Base-by-base conservation (phyloP, 2,797 vertebrate species). In the Enteromius unitaeniatus region DNA sequence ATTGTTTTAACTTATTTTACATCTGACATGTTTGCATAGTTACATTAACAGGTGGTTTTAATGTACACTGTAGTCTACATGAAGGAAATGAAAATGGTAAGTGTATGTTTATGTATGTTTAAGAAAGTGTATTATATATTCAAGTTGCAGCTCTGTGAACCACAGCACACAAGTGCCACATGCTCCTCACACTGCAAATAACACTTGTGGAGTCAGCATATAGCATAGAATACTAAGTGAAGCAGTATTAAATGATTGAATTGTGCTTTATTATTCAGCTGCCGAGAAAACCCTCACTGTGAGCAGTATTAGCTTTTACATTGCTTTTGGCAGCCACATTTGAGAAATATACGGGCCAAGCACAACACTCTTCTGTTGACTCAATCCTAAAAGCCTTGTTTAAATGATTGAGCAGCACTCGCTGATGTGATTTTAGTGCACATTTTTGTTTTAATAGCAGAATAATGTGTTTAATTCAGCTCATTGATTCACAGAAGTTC, bases 311-410 rank as follows among this genome's bases (percentile, higher is more conserved):
- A 11, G 21, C 70, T 76, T 82, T 82, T 37, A 82, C 34, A 3
- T 42, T 28, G 60, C 34, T 68, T 83, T 83, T 77, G 81, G 73
- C 62, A 47, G 37, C 23, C 62, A 58, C 7, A 58, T 45, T 45
- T 83, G 73, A 68, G 49, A 67, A 58, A 28, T 28, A 47, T 23
- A 68, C 9, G 1, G 6, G 64, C 81, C 73, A 83, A 83, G 11
- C 23, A 77, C 37, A 77, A 83, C 37, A 69, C 40, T 28, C 37
- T 60, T 77, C 37, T 58, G 74, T 83, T 83, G 73, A 77, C 37
- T 58, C 65, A n/a, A 23, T 83, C 62, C 73, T 76, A 51, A 75
- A 68, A 77, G 73, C 37, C 81, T 68, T 77, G 81, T 83, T 83
- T 77, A n/a, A 83, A 76, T 53, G 72, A 53, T 31, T 58, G 34